Base-by-base conservation (phyloP, 2,113 vertebrate genomes). In the Rhinoderma darwinii region DNA sequence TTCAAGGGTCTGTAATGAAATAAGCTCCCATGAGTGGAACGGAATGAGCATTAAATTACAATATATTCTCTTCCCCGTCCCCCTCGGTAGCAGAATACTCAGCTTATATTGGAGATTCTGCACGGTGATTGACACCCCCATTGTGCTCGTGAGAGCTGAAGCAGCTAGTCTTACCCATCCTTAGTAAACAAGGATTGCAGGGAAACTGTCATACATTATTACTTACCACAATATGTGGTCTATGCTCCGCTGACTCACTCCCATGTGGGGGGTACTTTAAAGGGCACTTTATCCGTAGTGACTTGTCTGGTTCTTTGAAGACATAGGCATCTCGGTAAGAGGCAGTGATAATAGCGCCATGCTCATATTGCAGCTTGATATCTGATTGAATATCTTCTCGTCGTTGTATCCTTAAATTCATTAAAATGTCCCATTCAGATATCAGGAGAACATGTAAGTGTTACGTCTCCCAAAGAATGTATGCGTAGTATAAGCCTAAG, bases 21-120 rank as follows among this genome's bases (percentile, higher is more conserved):
- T 72, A 39, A 41, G 35, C 68, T 72, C 20, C 22, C 35, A 18
- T 18, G 68, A 41, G 11, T 37, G 66, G 66, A 70, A 70, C 14
- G 37, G 68, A 41, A 25, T 73, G 51, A 83, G 41, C 50, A 63
- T 90, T 84, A 81, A 14, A 76, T 90, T 89, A 85, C 84, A 80
- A 5, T 17, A 76, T 61, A 44, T 84, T 88, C 75, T 85, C 10
- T 27, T 89, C 59, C 68, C 14, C 18, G 63, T 70, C 43, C 75
- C 4, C 27, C 30, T 25, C 82, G 2, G 14, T 25, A 68, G 72
- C 68, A 89, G 9, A 41, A 51, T 20, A 1, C 63, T 14, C 14
- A 70, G 56, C 2, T 77, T 84, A 7, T 50, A 73, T 73, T 22
- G 74, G 66, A 66, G 78, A 44, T n/a, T 88, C 51, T 39, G 3